Evolutionary conservation across 2,113 vertebrate species (phyloP).

Genomic region (Paedocypris sp.): DNA sequence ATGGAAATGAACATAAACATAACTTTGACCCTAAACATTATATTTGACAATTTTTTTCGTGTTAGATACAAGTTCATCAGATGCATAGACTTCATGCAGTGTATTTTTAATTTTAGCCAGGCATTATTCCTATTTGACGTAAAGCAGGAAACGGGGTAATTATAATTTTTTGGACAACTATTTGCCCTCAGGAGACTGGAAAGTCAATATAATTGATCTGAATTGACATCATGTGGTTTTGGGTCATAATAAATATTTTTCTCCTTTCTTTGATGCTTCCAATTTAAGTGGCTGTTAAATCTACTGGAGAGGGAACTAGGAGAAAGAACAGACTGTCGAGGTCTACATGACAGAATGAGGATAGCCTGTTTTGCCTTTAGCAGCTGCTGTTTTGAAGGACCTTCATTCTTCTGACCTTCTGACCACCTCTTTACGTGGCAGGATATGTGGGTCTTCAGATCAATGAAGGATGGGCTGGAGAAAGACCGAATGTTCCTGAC

Average conservation of each 20-base stretch:
- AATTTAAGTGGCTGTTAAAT: slow-evolving; percentile 5
- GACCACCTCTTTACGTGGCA: not conserved
- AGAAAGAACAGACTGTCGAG: not conserved
- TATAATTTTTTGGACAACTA: not conserved
- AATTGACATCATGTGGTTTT: not conserved
- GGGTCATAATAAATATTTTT: slow-evolving; percentile 12
- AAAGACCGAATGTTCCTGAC: slow-evolving; percentile 7
- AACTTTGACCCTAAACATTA: no score
- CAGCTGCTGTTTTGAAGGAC: slow-evolving; percentile 24
- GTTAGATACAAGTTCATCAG: no score
- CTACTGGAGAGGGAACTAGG: not conserved
- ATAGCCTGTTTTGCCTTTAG: not conserved
- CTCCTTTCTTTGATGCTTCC: not conserved
- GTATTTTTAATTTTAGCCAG: no score
- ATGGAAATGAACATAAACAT: no score
- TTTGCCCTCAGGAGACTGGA: not conserved
- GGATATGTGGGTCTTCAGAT: slow-evolving; percentile 12
- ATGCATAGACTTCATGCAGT: no score
- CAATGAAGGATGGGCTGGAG: slow-evolving; percentile 14
- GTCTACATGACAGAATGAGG: not conserved
- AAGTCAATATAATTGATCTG: not conserved
- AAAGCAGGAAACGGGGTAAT: not conserved
- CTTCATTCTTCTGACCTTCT: slow-evolving; percentile 16
- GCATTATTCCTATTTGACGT: not conserved
- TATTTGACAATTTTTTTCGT: no score